Evolutionary conservation across 2,888 invertebrate genomes (phyloP).

Genomic region (Melieria picta): DNA sequence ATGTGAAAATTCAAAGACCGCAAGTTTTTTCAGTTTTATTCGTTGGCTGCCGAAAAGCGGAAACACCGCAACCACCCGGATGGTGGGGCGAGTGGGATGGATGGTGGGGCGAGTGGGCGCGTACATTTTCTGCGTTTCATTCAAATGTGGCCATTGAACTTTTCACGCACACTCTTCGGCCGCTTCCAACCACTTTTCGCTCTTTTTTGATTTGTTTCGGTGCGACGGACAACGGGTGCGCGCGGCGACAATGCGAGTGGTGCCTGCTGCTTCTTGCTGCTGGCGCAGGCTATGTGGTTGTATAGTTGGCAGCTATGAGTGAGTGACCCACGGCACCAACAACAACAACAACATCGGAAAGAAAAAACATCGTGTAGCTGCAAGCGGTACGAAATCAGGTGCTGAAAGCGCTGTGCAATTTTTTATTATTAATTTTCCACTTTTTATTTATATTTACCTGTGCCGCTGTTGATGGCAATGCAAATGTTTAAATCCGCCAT

Average conservation of each 20-base stretch:
- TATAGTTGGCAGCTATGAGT: not conserved
- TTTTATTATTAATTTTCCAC: no score
- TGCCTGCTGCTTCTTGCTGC: not conserved
- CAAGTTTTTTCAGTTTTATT: no score
- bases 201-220: slow-evolving; percentile 16
- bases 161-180: slow-evolving; percentile 27
- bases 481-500: no score
- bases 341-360: slow-evolving; percentile 8
- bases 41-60: slow-evolving; percentile 14
- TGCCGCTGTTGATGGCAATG: no score
- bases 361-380: slow-evolving; percentile 10
- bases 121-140: slow-evolving; percentile 28
- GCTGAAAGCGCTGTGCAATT: not conserved
- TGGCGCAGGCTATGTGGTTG: slow-evolving; percentile 11
- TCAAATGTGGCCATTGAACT: slow-evolving; percentile 34
- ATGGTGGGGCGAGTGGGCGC: not conserved
- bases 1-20: no score
- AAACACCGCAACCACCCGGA: slow-evolving; percentile 12
- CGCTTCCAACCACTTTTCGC: slow-evolving; percentile 5
- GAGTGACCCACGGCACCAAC: not conserved
- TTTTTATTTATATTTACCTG: no score
- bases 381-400: slow-evolving; percentile 11
- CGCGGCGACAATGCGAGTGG: not conserved
- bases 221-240: not conserved
- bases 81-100: slow-evolving; percentile 5